Percentiles rank a stretch among this genome's conserved stretches.
Evolutionary conservation across 2,888 invertebrate species (phyloP).

Genomic region (Spodoptera picta): DNA sequence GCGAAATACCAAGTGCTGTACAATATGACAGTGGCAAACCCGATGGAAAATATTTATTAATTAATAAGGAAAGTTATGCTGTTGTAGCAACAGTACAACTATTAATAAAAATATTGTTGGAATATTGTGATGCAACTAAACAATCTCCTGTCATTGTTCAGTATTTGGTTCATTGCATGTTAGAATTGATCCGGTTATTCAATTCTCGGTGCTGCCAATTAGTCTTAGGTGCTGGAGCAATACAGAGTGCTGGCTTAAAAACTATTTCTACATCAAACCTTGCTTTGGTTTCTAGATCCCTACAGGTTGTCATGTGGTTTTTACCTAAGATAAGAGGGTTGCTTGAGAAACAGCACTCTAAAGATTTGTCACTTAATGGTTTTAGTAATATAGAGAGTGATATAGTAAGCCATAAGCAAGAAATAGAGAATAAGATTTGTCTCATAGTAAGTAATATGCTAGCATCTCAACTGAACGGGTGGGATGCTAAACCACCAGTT

Average conservation of each 20-base stretch:
- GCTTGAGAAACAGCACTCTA: conserved; percentile 89
- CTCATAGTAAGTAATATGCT: conserved; percentile 96
- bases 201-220: conserved; percentile 97
- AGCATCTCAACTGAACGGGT: conserved; percentile 93
- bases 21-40: conserved; percentile 78
- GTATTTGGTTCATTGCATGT: conserved; percentile 94
- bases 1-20: conserved; percentile 80
- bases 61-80: conserved; percentile 92
- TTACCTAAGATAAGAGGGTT: conserved; percentile 92
- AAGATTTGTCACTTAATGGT: conserved; percentile 83
- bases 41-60: conserved; percentile 88
- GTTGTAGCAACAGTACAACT: conserved; percentile 95
- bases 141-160: conserved; percentile 94
- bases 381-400: conserved; percentile 93
- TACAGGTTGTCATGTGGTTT: conserved; percentile 94
- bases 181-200: conserved; percentile 96
- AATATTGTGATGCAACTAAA: conserved; percentile 95
- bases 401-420: conserved; percentile 96
- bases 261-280: conserved; percentile 98
- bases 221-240: conserved; percentile 98
- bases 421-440: conserved; percentile 97
- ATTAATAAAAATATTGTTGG: conserved; percentile 96
- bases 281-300: conserved; percentile 94
- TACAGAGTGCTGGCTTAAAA: conserved; percentile 97
- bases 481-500: conserved; percentile 98